These are phyloP conservation scores for Mormyrus hasselquistii DNA, from an alignment of 2,797 vertebrate genomes.

Conservation along the genomic window DNA sequence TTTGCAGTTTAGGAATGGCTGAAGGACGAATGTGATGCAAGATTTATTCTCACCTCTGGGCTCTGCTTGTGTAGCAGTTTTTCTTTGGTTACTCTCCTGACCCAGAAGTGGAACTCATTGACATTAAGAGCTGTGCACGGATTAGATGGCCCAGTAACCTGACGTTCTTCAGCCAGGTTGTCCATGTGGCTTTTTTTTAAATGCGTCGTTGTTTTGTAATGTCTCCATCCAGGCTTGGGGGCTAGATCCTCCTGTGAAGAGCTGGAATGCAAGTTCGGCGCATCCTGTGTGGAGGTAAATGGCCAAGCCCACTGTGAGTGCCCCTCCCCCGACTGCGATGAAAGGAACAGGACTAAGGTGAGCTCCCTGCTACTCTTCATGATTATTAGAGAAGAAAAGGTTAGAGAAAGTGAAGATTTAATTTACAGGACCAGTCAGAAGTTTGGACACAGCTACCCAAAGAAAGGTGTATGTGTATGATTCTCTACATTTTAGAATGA, in stretches of 20 bases:
- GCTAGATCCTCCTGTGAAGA: conserved; percentile 67
- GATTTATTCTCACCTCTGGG: background rate
- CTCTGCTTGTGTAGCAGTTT: background rate
- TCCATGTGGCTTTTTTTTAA: background rate
- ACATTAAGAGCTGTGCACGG: background rate
- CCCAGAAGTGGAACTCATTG: background rate
- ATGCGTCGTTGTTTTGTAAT: background rate
- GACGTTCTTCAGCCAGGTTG: background rate
- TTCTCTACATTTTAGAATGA: background rate
- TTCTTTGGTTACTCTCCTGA: background rate
- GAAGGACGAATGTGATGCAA: background rate
- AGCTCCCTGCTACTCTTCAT: background rate
- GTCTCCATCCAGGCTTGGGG: conserved; percentile 55
- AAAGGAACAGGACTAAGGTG: conserved; percentile 80
- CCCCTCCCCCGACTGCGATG: conserved; percentile 69
- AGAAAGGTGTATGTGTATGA: background rate
- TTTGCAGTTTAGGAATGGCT: background rate
- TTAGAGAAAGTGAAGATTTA: background rate
- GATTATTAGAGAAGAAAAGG: background rate
- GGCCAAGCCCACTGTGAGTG: conserved; percentile 83
- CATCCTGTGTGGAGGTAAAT: conserved; percentile 69
- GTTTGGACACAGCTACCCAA: background rate
- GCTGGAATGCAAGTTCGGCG: conserved; percentile 75
- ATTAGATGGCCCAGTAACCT: background rate
- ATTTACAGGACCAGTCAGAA: background rate